Evolutionary conservation across 2,113 vertebrate genomes (phyloP), one percentile per base, ranked within the genome.

Genomic region (Pomatostomus ruficeps): DNA sequence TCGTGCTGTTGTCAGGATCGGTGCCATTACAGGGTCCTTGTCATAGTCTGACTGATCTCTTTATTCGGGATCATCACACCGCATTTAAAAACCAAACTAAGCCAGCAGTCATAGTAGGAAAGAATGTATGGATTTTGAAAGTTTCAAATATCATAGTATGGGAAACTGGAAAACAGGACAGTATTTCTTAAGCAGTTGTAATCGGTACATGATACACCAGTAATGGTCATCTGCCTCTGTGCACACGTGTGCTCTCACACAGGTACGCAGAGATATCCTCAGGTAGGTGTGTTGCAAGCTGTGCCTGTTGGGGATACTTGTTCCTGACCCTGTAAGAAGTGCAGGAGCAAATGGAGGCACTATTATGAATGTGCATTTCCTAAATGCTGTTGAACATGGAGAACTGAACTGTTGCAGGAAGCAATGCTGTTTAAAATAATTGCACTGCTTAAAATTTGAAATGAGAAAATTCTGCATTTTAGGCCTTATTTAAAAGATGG

Each of bases 241-340:
- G 24, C 0, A 5, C 10, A 5, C 0, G 0, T 24, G 20, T 55
- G 12, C 6, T 25, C 5, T 13, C 14, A 7, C 25, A 29, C 11
- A 11, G 14, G 14, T 5, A 10, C 23, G 10, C 14, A 40, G 9
- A 54, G 18, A 4, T 52, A 11, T 29, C 14, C n/a, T 58, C 35
- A 29, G 33, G 14, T 7, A 42, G 24, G 10, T 67, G 20, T 68
- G 40, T 68, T 72, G 35, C 45, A 49, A 70, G 14, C 38, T 54
- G 25, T 88, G 26, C 46, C 62, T 43, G 15, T 31, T 89, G 72
- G 13, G 29, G 8, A 13, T 38, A 3, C 26, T 45, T 76, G 31
- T 35, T 92, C 35, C 72, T 75, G n/a, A 55, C 18, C 1, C n/a
- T 89, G 22, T 52, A 31, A 29, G 43, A 72, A 38, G 43, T 31